A percentile compares a stretch with the other conserved stretches of the same genome.
Evolutionary conservation across 2,888 invertebrate species (phyloP).

Genomic region (Netelia virgata): DNA sequence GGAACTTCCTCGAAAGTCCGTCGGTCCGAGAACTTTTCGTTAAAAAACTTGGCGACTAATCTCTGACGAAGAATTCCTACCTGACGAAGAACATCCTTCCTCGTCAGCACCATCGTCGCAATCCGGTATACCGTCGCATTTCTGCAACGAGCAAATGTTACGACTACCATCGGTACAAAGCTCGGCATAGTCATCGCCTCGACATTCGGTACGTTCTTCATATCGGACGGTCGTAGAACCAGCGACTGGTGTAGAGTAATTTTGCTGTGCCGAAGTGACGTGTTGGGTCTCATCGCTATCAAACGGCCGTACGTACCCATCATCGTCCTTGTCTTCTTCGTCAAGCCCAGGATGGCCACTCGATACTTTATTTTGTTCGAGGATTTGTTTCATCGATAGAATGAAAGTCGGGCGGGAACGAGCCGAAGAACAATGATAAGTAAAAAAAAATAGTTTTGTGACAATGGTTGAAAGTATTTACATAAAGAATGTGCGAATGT

Average conservation of each 20-base stretch:
- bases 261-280: not conserved
- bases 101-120: conserved; percentile 91
- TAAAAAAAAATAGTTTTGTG: conserved; percentile 3
- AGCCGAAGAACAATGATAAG: conserved; percentile 33
- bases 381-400: conserved; percentile 28
- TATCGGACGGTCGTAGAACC: not conserved
- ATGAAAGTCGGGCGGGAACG: conserved; percentile 20
- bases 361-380: conserved; percentile 34
- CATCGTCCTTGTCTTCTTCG: conserved; percentile 3
- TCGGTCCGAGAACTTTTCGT: not conserved
- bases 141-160: conserved; percentile 86
- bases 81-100: conserved; percentile 85
- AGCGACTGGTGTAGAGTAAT: not conserved
- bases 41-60: not conserved
- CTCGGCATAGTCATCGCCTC: conserved; percentile 86
- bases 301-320: not conserved
- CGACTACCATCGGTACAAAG: conserved; percentile 85
- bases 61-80: conserved; percentile 65
- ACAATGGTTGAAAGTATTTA: conserved; percentile 15
- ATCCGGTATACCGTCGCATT: conserved; percentile 88
- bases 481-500: conserved; percentile 2
- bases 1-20: not conserved
- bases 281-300: not conserved
- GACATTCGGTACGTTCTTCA: conserved; percentile 79
- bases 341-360: not conserved